Percentiles rank a stretch among this genome's conserved stretches.
Evolutionary conservation across 2,797 vertebrate genomes (phyloP).

Genomic region (Micrastur ruficollis): DNA sequence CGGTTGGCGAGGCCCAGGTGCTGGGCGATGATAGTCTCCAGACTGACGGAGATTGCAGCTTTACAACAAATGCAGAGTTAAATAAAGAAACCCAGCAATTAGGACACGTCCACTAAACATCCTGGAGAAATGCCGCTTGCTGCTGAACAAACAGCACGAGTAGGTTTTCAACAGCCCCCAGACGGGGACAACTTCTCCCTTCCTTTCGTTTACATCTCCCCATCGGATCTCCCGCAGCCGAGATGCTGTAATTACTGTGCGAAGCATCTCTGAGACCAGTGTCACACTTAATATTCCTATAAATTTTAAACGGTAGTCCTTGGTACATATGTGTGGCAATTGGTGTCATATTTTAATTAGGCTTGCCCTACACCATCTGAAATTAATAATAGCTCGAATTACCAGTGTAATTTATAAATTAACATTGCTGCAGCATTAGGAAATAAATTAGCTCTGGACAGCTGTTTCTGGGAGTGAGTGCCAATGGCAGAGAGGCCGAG

Average conservation of each 20-base stretch:
- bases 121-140: background rate
- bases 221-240: background rate
- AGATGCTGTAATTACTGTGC: slow-evolving; percentile 64
- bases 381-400: slow-evolving; percentile 83
- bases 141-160: background rate
- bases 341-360: slow-evolving; percentile 84
- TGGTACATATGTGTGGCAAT: slow-evolving; percentile 81
- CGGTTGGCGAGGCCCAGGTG: background rate
- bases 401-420: slow-evolving; percentile 85
- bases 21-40: background rate
- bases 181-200: background rate
- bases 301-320: slow-evolving; percentile 80
- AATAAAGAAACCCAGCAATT: background rate
- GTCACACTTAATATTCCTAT: slow-evolving; percentile 81
- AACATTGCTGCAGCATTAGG: slow-evolving; percentile 77
- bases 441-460: slow-evolving; percentile 80
- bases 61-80: background rate
- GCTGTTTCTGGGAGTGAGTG: slow-evolving; percentile 73
- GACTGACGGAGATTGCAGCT: fast-evolving
- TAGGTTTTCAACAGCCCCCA: background rate
- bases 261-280: slow-evolving; percentile 61
- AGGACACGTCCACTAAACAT: background rate
- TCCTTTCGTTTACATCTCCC: background rate
- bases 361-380: slow-evolving; percentile 83
- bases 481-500: slow-evolving; percentile 28